Conservation (phyloP, 2,113 vertebrate genomes). For the Mola mola region DNA sequence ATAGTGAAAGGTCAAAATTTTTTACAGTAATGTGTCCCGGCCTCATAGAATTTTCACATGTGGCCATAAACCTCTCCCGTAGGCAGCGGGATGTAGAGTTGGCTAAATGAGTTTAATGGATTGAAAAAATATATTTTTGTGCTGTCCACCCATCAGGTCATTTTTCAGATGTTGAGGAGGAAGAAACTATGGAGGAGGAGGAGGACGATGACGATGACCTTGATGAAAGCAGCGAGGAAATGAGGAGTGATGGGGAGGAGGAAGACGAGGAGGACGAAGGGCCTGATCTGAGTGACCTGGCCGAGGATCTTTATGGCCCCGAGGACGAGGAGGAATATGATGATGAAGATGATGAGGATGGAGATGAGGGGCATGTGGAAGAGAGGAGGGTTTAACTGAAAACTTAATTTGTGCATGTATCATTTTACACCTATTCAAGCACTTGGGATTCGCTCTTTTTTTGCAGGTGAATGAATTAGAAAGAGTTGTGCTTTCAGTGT, state of each 20-base stretch:
- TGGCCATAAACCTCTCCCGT: no score
- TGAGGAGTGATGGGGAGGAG: conserved; percentile 66
- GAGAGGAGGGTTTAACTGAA: conserved; percentile 8
- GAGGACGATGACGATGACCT: conserved; percentile 43
- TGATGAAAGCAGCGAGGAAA: conserved; percentile 68
- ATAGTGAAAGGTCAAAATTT: no score
- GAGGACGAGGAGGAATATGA: conserved; percentile 43
- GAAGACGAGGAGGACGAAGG: conserved; percentile 57
- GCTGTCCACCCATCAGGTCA: conserved; percentile 38
- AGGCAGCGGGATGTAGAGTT: no score
- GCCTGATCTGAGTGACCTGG: conserved; percentile 21
- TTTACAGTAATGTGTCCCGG: no score
- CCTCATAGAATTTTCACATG: no score
- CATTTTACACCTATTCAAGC: conserved; percentile 32
- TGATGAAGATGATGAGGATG: background rate
- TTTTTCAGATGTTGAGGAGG: conserved; percentile 47
- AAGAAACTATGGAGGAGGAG: conserved; percentile 59
- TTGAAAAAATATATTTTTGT: background rate
- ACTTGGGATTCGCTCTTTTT: conserved; percentile 19
- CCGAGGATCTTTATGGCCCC: conserved; percentile 47
- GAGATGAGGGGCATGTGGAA: conserved; percentile 1
- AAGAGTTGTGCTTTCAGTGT: no score
- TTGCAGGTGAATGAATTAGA: background rate
- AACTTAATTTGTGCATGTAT: background rate
- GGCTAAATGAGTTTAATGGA: background rate